Evolutionary conservation across 2,888 invertebrate genomes (phyloP), one percentile per base, ranked within the genome.

Genomic region (Calameuta filiformis): DNA sequence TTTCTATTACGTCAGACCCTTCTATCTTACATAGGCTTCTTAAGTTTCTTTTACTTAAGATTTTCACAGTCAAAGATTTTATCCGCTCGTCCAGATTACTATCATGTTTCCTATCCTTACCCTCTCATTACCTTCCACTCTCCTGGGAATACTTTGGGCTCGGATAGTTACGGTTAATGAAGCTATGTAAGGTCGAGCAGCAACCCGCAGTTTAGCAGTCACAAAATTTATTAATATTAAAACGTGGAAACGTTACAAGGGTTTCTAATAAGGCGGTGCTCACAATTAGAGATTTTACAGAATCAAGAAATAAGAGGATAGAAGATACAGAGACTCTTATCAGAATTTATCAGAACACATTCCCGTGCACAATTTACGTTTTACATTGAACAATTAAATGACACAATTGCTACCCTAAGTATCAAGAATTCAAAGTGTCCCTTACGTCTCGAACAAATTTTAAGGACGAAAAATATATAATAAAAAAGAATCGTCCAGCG

Each of bases 231-330:
- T 78, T 77, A 75, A 78, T 77, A 79, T 79, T 78, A 77, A 73
- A 75, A 73, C 68, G 35, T 23, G 40, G 12, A 73, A 40, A 23
- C 31, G 37, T 12, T 6, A 31, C 30, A n/a, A n/a, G 76, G 73
- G 31, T 35, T 56, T 30, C 74, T 35, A 37, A 76, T 68, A 35
- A 56, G 80, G 40, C 56, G 69, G 73, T 31, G 56, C 34, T 35
- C n/a, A 37, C 84, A 87, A 87, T 86, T 85, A 87, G 85, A 84
- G 81, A 85, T 85, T 83, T 85, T 82, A 83, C 83, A 79, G 76
- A 81, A 82, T 83, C 81, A 82, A 82, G 84, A 40, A 15, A 40
- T 6, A 15, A 37, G 37, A 12, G 12, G 4, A 15, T 15, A 40
- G 15, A 6, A 1, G 40, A 6, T 1, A 1, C 6, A 84, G 86